Conservation (phyloP, 2,113 vertebrate genomes). For the Ictalurus furcatus region DNA sequence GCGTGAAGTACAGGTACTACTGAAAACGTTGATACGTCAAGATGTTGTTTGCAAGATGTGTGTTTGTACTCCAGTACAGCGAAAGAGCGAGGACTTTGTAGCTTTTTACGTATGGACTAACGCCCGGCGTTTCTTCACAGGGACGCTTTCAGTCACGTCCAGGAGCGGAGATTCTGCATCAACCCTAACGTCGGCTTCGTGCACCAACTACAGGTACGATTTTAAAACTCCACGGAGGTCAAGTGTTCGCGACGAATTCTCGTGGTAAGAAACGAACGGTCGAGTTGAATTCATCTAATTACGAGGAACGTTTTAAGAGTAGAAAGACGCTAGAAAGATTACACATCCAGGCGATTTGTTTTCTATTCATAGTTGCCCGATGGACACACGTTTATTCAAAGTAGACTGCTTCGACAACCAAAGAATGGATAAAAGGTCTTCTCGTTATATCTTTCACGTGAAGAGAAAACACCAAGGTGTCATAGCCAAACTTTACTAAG, state of each 20-base stretch:
- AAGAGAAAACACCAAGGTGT: too few species aligned
- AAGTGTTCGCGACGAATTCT: not conserved
- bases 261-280: not conserved
- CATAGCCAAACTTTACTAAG: too few species aligned
- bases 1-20: conserved; percentile 94
- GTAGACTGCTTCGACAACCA: too few species aligned
- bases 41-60: not conserved
- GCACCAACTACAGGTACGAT: conserved; percentile 92
- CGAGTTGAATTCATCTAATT: too few species aligned
- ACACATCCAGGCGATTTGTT: too few species aligned
- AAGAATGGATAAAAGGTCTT: too few species aligned
- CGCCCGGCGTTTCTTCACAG: conserved; percentile 63
- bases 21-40: not conserved
- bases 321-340: too few species aligned
- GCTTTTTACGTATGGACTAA: not conserved
- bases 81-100: not conserved
- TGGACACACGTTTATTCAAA: too few species aligned
- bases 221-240: not conserved
- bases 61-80: too few species aligned
- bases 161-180: conserved; percentile 99
- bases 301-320: too few species aligned
- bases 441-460: too few species aligned
- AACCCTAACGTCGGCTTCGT: conserved; percentile 99
- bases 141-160: conserved; percentile 96
- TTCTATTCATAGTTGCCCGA: too few species aligned